Percentiles rank a stretch among this genome's conserved stretches.
These are phyloP conservation scores for Tyto alba DNA, from an alignment of 2,113 vertebrate genomes.

Conservation along the genomic window DNA sequence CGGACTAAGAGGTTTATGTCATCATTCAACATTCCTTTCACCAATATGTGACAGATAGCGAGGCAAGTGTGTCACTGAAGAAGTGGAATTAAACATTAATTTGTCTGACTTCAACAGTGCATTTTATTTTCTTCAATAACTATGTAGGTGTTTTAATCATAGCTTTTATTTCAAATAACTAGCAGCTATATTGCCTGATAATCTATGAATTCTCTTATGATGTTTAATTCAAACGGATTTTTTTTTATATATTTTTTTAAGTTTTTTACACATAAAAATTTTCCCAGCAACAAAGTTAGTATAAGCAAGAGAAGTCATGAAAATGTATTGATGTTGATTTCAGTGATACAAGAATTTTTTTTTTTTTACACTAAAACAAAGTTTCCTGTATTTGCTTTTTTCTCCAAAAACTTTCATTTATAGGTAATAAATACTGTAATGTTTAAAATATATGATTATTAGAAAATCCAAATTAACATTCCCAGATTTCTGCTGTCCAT, in stretches of 20 bases:
- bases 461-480: not conserved
- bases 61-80: not conserved
- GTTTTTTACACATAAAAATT: not conserved
- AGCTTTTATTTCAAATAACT: not conserved
- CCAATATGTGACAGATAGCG: not conserved
- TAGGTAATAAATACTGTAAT: not conserved
- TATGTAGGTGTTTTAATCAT: not conserved
- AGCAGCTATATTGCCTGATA: not conserved
- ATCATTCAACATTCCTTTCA: not conserved
- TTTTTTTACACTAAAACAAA: not conserved
- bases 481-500: accelerated
- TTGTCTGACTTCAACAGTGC: not conserved
- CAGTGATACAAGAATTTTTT: not conserved
- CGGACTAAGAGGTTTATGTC: not conserved
- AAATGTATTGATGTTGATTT: not conserved
- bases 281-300: not conserved
- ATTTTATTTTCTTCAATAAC: not conserved
- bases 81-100: not conserved
- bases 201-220: not conserved
- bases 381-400: not conserved
- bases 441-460: not conserved
- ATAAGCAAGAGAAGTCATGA: not conserved
- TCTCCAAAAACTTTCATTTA: not conserved
- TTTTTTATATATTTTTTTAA: not conserved
- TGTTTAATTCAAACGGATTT: not conserved